These are phyloP conservation scores for Adineta ricciae DNA, from an alignment of 2,888 invertebrate genomes.

Conservation along the genomic window DNA sequence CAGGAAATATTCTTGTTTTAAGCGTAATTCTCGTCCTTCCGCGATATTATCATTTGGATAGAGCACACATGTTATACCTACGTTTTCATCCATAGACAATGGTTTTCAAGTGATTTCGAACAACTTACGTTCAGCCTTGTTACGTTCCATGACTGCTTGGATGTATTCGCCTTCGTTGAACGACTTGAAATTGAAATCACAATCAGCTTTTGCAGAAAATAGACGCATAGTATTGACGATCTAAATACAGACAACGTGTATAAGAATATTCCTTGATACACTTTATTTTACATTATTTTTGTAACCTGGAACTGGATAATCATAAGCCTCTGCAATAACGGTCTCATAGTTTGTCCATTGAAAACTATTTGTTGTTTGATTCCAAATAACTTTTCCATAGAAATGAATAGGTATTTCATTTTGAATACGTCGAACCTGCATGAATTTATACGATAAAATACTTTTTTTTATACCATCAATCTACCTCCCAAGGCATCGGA, in stretches of 20 bases:
- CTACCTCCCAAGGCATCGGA: conserved; percentile 99
- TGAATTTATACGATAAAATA: background rate
- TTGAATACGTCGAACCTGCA: conserved; percentile 48
- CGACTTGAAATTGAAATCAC: conserved; percentile 85
- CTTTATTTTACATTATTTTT: conserved; percentile 20
- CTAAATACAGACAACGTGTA: background rate
- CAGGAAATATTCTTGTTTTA: conserved; percentile 99
- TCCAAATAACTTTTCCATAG: conserved; percentile 59
- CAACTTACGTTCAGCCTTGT: conserved; percentile 66
- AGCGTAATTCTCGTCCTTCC: conserved; percentile 89
- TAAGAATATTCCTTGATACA: background rate
- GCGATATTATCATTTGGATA: conserved; percentile 89
- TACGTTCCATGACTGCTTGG: conserved; percentile 92
- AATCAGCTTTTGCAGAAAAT: conserved; percentile 93
- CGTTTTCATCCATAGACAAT: background rate
- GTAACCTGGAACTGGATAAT: conserved; percentile 87
- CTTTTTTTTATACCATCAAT: conserved; percentile 63
- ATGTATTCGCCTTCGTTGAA: conserved; percentile 98
- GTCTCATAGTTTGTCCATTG: conserved; percentile 71
- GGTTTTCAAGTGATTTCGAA: too few relatives aligned
- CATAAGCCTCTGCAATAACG: conserved; percentile 77
- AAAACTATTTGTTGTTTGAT: background rate
- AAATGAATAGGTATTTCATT: conserved; percentile 93
- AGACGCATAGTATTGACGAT: conserved; percentile 87
- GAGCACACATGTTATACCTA: conserved; percentile 84